These are phyloP conservation scores for Drosophila acutilabella DNA, from an alignment of 2,888 invertebrate genomes.

Conservation along the genomic window DNA sequence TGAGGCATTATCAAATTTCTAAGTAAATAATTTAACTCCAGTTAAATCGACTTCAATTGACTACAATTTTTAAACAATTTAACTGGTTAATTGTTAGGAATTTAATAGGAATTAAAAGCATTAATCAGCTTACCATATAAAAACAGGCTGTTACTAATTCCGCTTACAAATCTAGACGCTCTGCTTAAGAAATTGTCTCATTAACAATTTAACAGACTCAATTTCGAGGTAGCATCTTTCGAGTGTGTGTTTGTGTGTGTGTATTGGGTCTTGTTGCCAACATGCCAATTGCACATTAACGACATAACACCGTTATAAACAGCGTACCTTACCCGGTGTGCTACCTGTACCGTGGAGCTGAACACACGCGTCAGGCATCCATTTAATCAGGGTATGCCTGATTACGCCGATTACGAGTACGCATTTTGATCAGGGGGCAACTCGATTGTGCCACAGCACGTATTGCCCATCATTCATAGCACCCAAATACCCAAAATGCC, in stretches of 20 bases:
- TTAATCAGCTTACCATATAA: not conserved
- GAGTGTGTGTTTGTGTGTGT: slow-evolving; percentile 27
- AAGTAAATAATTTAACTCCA: too few relatives aligned
- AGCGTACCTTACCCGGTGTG: slow-evolving; percentile 28
- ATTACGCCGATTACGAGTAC: slow-evolving; percentile 74
- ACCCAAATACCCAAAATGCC: not conserved
- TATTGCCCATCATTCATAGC: slow-evolving; percentile 67
- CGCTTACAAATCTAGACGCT: slow-evolving; percentile 12
- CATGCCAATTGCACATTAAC: slow-evolving; percentile 84
- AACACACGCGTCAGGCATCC: slow-evolving; percentile 17
- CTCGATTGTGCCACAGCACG: slow-evolving; percentile 48
- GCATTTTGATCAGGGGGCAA: slow-evolving; percentile 71
- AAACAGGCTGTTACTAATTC: not conserved
- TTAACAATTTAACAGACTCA: slow-evolving; percentile 75
- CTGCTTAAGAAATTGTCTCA: slow-evolving; percentile 68
- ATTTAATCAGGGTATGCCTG: slow-evolving; percentile 60
- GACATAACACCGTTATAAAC: slow-evolving; percentile 79
- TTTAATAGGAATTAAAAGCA: too few relatives aligned
- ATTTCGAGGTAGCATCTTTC: slow-evolving; percentile 54
- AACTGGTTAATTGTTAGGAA: too few relatives aligned
- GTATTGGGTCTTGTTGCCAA: slow-evolving; percentile 65
- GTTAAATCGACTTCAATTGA: too few relatives aligned
- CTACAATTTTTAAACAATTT: too few relatives aligned
- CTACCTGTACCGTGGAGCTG: slow-evolving; percentile 2
- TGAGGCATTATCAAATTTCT: too few relatives aligned